These are phyloP conservation scores for Drosophila helvetica DNA, from an alignment of 2,888 invertebrate species.

Conservation along the genomic window DNA sequence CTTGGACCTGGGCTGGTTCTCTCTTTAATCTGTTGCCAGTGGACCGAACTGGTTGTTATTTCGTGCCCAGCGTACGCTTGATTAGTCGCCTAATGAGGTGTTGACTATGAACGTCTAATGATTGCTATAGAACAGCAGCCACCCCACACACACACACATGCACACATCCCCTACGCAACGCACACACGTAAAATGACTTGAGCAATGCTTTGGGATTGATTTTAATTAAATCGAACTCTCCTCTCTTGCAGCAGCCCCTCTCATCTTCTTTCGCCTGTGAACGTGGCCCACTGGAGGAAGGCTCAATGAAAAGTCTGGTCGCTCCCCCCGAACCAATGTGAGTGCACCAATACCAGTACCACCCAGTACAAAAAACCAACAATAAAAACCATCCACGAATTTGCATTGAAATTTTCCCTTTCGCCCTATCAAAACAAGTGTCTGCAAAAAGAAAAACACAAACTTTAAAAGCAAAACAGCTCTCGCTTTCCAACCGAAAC, in stretches of 20 bases:
- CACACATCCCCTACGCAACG: slow-evolving; percentile 17
- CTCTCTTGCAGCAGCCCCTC: slow-evolving; percentile 32
- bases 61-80: slow-evolving; percentile 73
- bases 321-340: slow-evolving; percentile 60
- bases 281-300: slow-evolving; percentile 52
- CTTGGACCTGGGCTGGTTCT: background rate
- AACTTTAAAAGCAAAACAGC: slow-evolving; percentile 30
- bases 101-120: slow-evolving; percentile 71
- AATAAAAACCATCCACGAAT: slow-evolving; percentile 40
- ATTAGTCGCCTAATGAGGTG: slow-evolving; percentile 83
- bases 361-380: background rate
- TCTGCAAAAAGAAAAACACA: background rate
- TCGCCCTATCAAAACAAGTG: background rate
- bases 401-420: slow-evolving; percentile 43
- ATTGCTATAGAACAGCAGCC: slow-evolving; percentile 37
- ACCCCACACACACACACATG: slow-evolving; percentile 13
- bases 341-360: slow-evolving; percentile 48
- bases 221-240: slow-evolving; percentile 36
- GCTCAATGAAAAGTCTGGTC: slow-evolving; percentile 73
- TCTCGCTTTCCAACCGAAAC: slow-evolving; percentile 43
- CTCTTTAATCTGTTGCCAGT: slow-evolving; percentile 52
- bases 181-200: slow-evolving; percentile 26
- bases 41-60: slow-evolving; percentile 67
- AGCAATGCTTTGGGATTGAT: slow-evolving; percentile 35
- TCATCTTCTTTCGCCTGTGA: slow-evolving; percentile 23